Conservation (phyloP, 2,797 vertebrate species). For the Halcyon leucocephala region DNA sequence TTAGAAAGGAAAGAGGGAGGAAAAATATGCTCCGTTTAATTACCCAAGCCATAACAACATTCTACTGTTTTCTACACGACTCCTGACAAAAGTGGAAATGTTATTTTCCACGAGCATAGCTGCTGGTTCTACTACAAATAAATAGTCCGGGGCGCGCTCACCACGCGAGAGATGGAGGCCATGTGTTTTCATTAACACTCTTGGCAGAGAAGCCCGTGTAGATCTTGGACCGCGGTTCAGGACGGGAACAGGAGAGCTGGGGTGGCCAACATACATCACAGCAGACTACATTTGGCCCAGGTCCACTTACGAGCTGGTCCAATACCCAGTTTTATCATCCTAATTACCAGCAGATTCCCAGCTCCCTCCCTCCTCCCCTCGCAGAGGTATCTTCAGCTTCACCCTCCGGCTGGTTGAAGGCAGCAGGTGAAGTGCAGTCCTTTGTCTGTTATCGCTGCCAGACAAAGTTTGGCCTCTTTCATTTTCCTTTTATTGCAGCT, state of each 20-base stretch:
- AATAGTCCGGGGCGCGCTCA: neutral
- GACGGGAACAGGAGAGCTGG: slow-evolving; percentile 45
- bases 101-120: slow-evolving; percentile 52
- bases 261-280: slow-evolving; percentile 66
- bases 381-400: neutral
- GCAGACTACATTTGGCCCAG: slow-evolving; percentile 45
- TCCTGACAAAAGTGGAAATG: slow-evolving; percentile 53
- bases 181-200: slow-evolving; percentile 56
- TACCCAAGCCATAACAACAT: neutral
- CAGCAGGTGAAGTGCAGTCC: slow-evolving; percentile 28
- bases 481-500: neutral
- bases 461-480: neutral
- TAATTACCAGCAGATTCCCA: slow-evolving; percentile 45
- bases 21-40: neutral
- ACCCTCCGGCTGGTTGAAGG: neutral
- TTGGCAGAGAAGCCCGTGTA: slow-evolving; percentile 55
- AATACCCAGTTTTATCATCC: slow-evolving; percentile 44
- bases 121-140: slow-evolving; percentile 49
- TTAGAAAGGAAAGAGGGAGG: neutral
- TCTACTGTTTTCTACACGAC: neutral
- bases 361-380: neutral
- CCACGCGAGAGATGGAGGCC: slow-evolving; percentile 24
- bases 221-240: slow-evolving; percentile 49
- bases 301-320: slow-evolving; percentile 32
- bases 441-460: neutral